These are phyloP conservation scores for Sebastes kiyomatsui DNA, from an alignment of 2,797 vertebrate species.

Conservation along the genomic window DNA sequence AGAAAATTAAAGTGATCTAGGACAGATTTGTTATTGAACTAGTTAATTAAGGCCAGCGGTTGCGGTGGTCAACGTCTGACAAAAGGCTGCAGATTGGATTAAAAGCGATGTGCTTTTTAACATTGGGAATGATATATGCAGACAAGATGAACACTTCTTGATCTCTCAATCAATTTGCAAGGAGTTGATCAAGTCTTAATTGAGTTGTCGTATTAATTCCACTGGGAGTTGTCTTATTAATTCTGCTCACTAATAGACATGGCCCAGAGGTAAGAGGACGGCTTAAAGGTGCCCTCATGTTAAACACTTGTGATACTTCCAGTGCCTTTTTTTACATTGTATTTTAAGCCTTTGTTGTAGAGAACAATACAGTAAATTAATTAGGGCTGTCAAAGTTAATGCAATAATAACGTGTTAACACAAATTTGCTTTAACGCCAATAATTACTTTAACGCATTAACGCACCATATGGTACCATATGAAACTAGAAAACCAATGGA, in stretches of 20 bases:
- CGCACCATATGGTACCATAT: too few species aligned
- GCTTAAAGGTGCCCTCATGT: conserved; percentile 35
- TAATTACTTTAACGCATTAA: too few species aligned
- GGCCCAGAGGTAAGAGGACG: conserved; percentile 31
- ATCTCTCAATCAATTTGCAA: conserved; percentile 73
- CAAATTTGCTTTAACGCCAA: too few species aligned
- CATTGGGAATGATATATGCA: conserved; percentile 54
- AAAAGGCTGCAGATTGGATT: conserved; percentile 69
- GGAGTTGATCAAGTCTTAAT: conserved; percentile 79
- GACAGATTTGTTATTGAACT: conserved; percentile 78
- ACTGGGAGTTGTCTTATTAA: conserved; percentile 62
- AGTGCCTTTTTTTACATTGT: neutral
- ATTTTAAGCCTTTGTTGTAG: neutral
- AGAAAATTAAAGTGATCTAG: conserved; percentile 77
- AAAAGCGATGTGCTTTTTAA: conserved; percentile 66
- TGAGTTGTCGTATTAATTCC: conserved; percentile 74
- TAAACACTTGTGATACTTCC: conserved; percentile 6
- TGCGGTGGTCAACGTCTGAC: conserved; percentile 62
- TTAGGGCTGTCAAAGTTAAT: too few species aligned
- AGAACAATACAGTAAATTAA: neutral
- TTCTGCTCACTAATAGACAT: conserved; percentile 54
- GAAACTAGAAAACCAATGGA: too few species aligned
- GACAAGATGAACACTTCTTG: conserved; percentile 67
- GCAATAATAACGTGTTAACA: too few species aligned
- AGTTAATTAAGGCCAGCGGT: conserved; percentile 72